These are phyloP conservation scores for Cyclophora albipunctata DNA, from an alignment of 2,888 invertebrate genomes.

Conservation along the genomic window DNA sequence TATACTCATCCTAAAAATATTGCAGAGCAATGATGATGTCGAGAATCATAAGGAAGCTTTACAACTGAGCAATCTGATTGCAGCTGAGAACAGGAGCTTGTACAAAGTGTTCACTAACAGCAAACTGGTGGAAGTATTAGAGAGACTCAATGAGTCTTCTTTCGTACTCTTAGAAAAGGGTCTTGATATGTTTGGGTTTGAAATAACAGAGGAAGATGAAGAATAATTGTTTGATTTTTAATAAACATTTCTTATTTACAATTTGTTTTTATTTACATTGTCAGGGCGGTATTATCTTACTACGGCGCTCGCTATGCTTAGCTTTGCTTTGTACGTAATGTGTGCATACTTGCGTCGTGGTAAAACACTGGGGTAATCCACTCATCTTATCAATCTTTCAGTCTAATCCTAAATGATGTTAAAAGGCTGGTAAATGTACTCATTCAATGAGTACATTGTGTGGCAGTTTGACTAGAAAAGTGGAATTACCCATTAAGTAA, in stretches of 20 bases:
- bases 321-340: no score
- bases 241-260: constrained; percentile 47
- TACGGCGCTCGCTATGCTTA: no score
- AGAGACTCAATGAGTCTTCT: constrained; percentile 86
- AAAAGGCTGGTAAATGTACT: no score
- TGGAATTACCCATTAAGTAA: no score
- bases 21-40: constrained; percentile 82
- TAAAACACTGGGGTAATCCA: no score
- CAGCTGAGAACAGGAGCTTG: constrained; percentile 84
- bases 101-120: constrained; percentile 88
- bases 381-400: no score
- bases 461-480: no score
- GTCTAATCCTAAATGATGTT: no score
- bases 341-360: no score
- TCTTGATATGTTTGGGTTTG: constrained; percentile 89
- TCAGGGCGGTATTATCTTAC: no score
- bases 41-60: constrained; percentile 81
- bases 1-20: constrained; percentile 84
- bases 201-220: constrained; percentile 49
- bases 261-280: constrained; percentile 25
- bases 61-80: constrained; percentile 85
- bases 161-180: constrained; percentile 83
- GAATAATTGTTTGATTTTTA: constrained; percentile 27
- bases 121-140: constrained; percentile 84
- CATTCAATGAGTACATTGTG: no score